A percentile compares a stretch with the other conserved stretches of the same genome.
phyloP scores from a whole-genome alignment of 2,888 invertebrate species.

The Leptinotarsa haldemani region DNA sequence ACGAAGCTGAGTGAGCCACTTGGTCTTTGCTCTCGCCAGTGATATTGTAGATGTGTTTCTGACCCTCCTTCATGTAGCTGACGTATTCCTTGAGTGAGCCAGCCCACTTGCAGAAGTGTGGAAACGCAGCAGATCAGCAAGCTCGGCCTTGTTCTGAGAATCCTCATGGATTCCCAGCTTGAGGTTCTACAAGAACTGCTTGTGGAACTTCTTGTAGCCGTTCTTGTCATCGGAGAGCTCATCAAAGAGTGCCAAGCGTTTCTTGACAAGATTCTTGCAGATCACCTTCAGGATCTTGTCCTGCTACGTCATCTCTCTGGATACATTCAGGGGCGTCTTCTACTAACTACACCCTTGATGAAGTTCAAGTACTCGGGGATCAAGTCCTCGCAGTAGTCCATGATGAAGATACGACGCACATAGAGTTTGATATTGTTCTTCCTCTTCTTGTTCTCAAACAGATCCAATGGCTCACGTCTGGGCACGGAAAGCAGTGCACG shows the following conservation, averaged over 20 bases:
- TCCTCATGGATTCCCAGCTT: slow-evolving; percentile 99
- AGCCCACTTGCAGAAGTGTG: slow-evolving; percentile 92
- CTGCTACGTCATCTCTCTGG: slow-evolving; percentile 99
- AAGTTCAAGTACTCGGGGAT: slow-evolving; percentile 98
- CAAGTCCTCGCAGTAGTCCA: slow-evolving; percentile 99
- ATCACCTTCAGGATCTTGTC: slow-evolving; percentile 99
- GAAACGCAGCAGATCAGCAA: slow-evolving; percentile 90
- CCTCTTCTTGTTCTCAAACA: slow-evolving; percentile 98
- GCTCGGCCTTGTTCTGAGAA: slow-evolving; percentile 90
- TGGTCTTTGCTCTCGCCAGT: slow-evolving; percentile 95
- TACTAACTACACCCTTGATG: slow-evolving; percentile 98
- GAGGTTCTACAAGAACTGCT: slow-evolving; percentile 97
- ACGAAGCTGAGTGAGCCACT: slow-evolving; percentile 96
- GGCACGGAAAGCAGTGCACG: slow-evolving; percentile 93
- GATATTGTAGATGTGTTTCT: slow-evolving; percentile 98
- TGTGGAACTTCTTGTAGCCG: slow-evolving; percentile 98
- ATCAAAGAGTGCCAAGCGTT: slow-evolving; percentile 96
- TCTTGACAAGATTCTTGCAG: slow-evolving; percentile 98
- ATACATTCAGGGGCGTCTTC: slow-evolving; percentile 98
- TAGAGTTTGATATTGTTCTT: slow-evolving; percentile 99
- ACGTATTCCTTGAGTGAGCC: slow-evolving; percentile 97
- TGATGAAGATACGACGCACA: slow-evolving; percentile 97
- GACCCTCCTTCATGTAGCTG: slow-evolving; percentile 97
- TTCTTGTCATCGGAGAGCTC: slow-evolving; percentile 97
- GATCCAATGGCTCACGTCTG: slow-evolving; percentile 94